phyloP scores from a whole-genome alignment of 2,888 invertebrate genomes.

The Hoplodrina ambigua region DNA sequence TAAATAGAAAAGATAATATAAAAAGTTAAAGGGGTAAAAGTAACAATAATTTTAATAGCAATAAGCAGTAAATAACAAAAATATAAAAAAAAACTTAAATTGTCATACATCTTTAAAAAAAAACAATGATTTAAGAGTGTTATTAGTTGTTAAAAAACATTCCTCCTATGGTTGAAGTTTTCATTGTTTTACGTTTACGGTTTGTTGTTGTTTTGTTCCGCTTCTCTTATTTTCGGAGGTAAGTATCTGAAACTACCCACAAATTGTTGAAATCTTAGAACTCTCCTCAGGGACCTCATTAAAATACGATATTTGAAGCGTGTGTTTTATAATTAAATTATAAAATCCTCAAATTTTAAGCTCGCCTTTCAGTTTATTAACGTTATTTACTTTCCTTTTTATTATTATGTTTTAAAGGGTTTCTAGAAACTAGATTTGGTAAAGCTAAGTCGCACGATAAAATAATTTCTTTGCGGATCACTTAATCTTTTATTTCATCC shows the following conservation, averaged over 20 bases:
- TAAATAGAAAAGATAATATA: too few species aligned
- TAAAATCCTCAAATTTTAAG: conserved; percentile 12
- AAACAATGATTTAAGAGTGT: too few species aligned
- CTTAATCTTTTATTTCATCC: too few species aligned
- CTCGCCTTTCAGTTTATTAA: not conserved
- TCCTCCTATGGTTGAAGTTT: not conserved
- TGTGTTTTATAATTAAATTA: conserved; percentile 9
- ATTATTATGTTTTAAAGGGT: not conserved
- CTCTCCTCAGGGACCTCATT: conserved; percentile 26
- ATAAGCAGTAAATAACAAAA: too few species aligned
- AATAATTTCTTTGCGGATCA: too few species aligned
- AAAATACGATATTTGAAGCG: conserved; percentile 19
- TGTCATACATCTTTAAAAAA: too few species aligned
- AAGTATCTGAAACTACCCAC: not conserved
- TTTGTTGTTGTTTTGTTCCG: not conserved
- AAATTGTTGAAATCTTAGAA: conserved; percentile 22
- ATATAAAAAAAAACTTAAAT: too few species aligned
- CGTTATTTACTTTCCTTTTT: not conserved
- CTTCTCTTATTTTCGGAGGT: not conserved
- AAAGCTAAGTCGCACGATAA: too few species aligned
- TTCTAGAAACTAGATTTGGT: not conserved
- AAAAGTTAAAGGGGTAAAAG: too few species aligned
- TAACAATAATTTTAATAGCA: too few species aligned
- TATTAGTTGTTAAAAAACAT: too few species aligned
- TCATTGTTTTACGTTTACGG: conserved; percentile 1